Conservation (phyloP, 1,140 invertebrate species). For the Zaprionus inermis region DNA sequence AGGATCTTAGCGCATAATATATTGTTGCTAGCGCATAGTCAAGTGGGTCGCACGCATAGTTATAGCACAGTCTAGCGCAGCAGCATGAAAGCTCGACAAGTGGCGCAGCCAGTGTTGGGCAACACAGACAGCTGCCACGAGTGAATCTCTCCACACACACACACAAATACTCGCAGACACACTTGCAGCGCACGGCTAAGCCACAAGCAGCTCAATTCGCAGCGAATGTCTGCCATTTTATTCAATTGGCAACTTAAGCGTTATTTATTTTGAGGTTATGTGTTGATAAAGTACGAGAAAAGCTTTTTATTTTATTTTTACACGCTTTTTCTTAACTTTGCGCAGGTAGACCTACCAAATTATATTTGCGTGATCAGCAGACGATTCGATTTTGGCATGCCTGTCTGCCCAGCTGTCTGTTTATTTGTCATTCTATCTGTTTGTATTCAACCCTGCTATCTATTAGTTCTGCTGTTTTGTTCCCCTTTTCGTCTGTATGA, state of each 20-base stretch:
- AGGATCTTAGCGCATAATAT: slow-evolving; percentile 74
- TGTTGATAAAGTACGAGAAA: background rate
- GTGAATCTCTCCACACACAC: background rate
- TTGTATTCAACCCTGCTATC: no score
- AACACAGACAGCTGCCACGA: background rate
- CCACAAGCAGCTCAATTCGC: background rate
- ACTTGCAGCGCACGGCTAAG: no score
- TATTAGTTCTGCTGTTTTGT: no score
- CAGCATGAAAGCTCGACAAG: slow-evolving; percentile 1
- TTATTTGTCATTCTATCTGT: no score
- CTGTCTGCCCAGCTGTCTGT: no score
- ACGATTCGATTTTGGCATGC: no score
- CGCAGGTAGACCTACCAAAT: no score
- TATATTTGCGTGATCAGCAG: no score
- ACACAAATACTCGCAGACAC: no score
- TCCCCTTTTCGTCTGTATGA: no score
- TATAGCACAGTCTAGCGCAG: slow-evolving; percentile 1
- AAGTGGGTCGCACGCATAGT: slow-evolving; percentile 12
- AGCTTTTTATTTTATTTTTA: background rate
- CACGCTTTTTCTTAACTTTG: no score
- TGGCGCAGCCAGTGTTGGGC: slow-evolving; percentile 6
- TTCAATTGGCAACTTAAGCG: slow-evolving; percentile 5
- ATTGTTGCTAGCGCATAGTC: slow-evolving; percentile 47
- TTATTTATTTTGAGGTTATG: slow-evolving; percentile 9
- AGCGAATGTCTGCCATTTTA: slow-evolving; percentile 1